Evolutionary conservation across 1,140 invertebrate genomes (phyloP), one percentile per base, ranked within the genome.

Genomic region (Ceratina japonica): DNA sequence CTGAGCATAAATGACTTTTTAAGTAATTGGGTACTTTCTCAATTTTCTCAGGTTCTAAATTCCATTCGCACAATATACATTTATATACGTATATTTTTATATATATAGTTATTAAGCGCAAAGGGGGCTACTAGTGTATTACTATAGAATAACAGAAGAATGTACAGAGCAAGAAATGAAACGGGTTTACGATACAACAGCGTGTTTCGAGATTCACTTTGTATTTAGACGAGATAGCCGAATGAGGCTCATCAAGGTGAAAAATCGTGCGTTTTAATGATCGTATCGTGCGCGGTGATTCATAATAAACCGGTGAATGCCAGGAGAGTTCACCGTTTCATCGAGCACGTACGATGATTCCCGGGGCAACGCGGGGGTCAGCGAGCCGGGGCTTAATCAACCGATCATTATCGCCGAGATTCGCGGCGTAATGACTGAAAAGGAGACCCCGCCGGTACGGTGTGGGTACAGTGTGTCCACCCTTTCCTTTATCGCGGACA

Each of bases 321-420:
- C 63, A 58, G 31, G 56, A 79, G 51, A 75, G 84, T 85, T 85
- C 79, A 84, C 79, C 65, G 68, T 86, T 72, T 76, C 75, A 84
- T 84, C 68, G 74, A 75, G 69, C 54, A 73, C 27, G 72, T 71
- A 80, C 83, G 83, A 79, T 74, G 73, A 44, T 73, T 81, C 58
- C 59, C 16, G 52, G 82, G 70, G 54, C 73, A 74, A 79, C 61
- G 54, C 44, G 63, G 75, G 82, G 82, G 82, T 84, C 84, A 85
- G 66, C 56, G 58, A 49, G 37, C 37, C 37, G 37, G 37, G 72
- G 54, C 74, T 76, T 74, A 85, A 85, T 85, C 84, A 75, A 65
- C 64, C 79, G 83, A 85, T 85, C 58, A 82, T 85, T 89, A 90
- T 90, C 89, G 64, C 78, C 56, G 70, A 62, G 37, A 44, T 44